Evolutionary conservation across 92 coral and sea anemone species (phyloP).

Genomic region (Plumapathes pennacea): DNA sequence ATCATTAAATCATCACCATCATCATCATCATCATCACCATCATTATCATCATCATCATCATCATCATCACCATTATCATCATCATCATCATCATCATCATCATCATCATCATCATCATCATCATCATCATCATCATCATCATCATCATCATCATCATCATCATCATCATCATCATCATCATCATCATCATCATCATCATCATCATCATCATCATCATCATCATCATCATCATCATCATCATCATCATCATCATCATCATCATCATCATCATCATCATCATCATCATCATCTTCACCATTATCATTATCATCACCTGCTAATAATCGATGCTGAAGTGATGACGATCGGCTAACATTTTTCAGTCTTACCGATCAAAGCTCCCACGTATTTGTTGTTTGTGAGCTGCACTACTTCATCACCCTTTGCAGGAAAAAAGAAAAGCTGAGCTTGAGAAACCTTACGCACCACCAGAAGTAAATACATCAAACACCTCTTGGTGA

Average conservation of each 20-base stretch:
- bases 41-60: slow-evolving; percentile 2
- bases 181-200: too few relatives aligned
- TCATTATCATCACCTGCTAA: background rate
- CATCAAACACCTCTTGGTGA: too few relatives aligned
- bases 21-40: background rate
- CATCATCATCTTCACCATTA: too few relatives aligned
- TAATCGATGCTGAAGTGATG: background rate
- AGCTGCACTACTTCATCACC: too few relatives aligned
- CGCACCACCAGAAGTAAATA: too few relatives aligned
- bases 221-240: too few relatives aligned
- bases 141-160: background rate
- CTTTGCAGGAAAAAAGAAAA: too few relatives aligned
- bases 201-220: too few relatives aligned
- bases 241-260: too few relatives aligned
- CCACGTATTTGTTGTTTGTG: too few relatives aligned
- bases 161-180: too few relatives aligned
- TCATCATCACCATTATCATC: background rate
- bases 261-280: background rate
- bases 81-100: background rate
- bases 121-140: background rate
- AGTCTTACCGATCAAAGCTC: background rate
- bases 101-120: background rate
- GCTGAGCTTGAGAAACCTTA: too few relatives aligned
- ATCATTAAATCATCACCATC: background rate
- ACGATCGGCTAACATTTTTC: background rate